Percentiles rank a stretch among this genome's conserved stretches.
Evolutionary conservation across 1,140 invertebrate species (phyloP).

Genomic region (Tigriopus japonicus): DNA sequence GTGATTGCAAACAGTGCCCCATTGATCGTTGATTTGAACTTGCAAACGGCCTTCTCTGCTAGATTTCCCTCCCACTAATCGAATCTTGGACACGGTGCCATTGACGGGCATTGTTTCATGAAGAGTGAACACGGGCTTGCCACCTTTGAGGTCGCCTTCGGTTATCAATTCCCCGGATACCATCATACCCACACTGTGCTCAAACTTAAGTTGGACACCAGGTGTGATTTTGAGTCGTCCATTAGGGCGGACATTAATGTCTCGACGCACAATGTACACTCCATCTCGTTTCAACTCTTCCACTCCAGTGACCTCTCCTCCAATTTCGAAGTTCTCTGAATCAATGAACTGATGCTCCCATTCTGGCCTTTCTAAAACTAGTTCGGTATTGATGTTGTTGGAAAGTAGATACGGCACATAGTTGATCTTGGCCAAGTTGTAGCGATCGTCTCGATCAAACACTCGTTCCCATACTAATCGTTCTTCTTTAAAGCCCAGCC

Average conservation of each 20-base stretch:
- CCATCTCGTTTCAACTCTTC: constrained; percentile 45
- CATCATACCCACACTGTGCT: constrained; percentile 58
- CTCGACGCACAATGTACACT: constrained; percentile 64
- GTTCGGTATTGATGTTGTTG: constrained; percentile 38
- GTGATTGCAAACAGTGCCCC: constrained; percentile 95
- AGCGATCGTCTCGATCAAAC: constrained; percentile 75
- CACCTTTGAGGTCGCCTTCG: constrained; percentile 18
- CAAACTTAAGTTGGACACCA: constrained; percentile 56
- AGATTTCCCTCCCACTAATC: constrained; percentile 6
- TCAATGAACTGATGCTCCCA: constrained; percentile 53
- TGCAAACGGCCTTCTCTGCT: constrained; percentile 25
- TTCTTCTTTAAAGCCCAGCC: constrained; percentile 62
- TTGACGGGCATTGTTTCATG: not conserved
- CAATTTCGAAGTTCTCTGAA: constrained; percentile 44
- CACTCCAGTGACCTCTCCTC: constrained; percentile 70
- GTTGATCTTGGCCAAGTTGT: constrained; percentile 66
- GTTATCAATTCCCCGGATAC: constrained; percentile 66
- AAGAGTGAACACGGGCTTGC: constrained; percentile 10
- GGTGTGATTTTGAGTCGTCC: constrained; percentile 65
- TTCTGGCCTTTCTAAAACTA: constrained; percentile 30
- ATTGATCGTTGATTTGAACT: constrained; percentile 54
- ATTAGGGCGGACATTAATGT: constrained; percentile 73
- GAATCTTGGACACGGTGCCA: not conserved
- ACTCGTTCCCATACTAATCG: constrained; percentile 46
- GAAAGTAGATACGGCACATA: constrained; percentile 69